phyloP scores from a whole-genome alignment of 2,797 vertebrate species.

The Anniella stebbinsi region DNA sequence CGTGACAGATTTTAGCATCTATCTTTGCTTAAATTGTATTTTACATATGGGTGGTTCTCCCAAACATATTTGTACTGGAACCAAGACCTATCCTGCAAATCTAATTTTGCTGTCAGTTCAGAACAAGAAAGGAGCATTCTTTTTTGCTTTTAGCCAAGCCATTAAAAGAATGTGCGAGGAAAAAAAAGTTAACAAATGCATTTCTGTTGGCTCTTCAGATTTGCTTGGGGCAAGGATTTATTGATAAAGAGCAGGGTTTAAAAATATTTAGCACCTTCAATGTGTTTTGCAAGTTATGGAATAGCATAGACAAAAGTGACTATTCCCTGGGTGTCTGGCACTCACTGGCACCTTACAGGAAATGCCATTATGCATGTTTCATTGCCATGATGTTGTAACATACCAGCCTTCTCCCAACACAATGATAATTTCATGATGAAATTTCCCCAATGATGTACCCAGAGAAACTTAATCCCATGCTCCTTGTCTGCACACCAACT shows the following conservation, averaged over 20 bases:
- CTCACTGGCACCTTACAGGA: not conserved
- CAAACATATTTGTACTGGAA: not conserved
- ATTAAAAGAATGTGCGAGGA: not conserved
- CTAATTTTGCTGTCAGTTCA: slow-evolving; percentile 7
- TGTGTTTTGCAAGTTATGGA: not conserved
- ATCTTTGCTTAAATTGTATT: not conserved
- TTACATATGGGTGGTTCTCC: not conserved
- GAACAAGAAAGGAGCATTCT: not conserved
- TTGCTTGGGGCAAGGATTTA: not conserved
- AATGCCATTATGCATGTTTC: not conserved
- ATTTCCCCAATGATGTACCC: not conserved
- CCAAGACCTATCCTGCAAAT: not conserved
- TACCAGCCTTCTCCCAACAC: too few species aligned
- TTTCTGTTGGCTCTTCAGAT: not conserved
- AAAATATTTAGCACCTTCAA: not conserved
- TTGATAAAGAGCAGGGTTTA: not conserved
- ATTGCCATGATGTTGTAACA: not conserved
- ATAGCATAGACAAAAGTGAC: not conserved
- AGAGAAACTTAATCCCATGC: not conserved
- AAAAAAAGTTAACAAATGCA: too few species aligned
- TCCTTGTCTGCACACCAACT: not conserved
- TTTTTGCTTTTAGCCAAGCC: not conserved
- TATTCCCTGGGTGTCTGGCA: not conserved
- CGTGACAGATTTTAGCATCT: not conserved
- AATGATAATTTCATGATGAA: not conserved